Base-by-base conservation (phyloP, 2,113 vertebrate species). In the Eublepharis macularius region DNA sequence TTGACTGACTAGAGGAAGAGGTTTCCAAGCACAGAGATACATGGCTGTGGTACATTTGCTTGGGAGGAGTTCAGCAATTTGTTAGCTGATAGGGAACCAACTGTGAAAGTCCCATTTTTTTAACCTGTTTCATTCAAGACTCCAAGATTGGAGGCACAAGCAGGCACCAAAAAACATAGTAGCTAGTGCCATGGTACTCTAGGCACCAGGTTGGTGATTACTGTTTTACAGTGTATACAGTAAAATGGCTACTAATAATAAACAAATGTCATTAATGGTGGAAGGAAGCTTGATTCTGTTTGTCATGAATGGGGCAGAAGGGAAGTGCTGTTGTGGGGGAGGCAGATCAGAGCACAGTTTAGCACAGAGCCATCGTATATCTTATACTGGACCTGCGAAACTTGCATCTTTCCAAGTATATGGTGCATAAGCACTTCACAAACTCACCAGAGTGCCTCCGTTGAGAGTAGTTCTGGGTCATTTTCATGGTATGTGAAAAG, bases 381-480 rank as follows among this genome's bases (percentile, higher is more conserved):
- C 36, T 47, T 86, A 73, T 32, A 65, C 21, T 74, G 66, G 47
- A 36, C 13, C 83, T 80, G 76, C 39, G 66, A 80, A 57, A 57
- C 54, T 80, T 54, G 32, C 70, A 86, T 80, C 76, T 49, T 65
- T n/a, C 34, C 69, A 80, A 85, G 54, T 86, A 74, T 49, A 74
- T 80, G 76, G 80, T 54, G 66, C n/a, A 84, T 32, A 84, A 47
- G 68, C 74, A 77, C n/a, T 66, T 84, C 73, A 84, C 34, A 86
- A 80, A 80, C 69, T 86, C 69, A 86, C 84, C 84, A 80, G 84
- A 86, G 84, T 86, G 77, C 84, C 84, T 86, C 84, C 76, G 32
- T 41, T 80, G 45, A 80, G 84, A 86, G 84, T 75, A 75, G 70
- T 80, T 86, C 84, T 86, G 84, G 54, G 39, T 85, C 65, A 85